These are phyloP conservation scores for Charadrius vociferus DNA, from an alignment of 2,113 vertebrate species.

Conservation along the genomic window DNA sequence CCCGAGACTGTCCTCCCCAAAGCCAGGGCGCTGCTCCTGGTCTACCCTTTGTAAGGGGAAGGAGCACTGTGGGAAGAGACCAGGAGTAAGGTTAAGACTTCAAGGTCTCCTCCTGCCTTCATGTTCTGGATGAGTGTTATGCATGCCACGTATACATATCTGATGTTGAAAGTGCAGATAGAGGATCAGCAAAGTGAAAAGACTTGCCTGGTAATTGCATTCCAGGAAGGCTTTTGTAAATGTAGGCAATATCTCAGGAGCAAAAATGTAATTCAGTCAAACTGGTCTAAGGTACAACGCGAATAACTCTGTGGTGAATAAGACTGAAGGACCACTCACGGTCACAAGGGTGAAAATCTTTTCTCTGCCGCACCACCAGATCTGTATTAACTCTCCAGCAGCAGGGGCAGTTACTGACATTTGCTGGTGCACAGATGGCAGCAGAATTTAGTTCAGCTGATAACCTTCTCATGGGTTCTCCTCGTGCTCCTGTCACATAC, in stretches of 20 bases:
- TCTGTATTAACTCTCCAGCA: not conserved
- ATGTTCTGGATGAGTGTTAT: not conserved
- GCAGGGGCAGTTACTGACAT: not conserved
- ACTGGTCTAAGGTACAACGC: accelerated
- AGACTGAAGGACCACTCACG: not conserved
- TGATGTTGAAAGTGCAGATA: not conserved
- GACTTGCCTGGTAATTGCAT: not conserved
- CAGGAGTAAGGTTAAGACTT: not conserved
- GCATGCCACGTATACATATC: not conserved
- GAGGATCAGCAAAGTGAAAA: not conserved
- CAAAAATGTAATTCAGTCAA: not conserved
- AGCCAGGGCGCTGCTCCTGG: not conserved
- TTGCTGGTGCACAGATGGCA: not conserved
- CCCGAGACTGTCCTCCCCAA: not conserved
- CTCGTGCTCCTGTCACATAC: not conserved
- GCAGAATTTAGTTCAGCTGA: not conserved
- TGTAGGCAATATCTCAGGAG: not conserved
- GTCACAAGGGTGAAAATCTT: not conserved
- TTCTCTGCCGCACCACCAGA: not conserved
- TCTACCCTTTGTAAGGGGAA: not conserved
- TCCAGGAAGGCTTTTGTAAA: not conserved
- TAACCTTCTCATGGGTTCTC: not conserved
- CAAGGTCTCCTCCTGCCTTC: not conserved
- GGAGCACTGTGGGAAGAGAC: not conserved
- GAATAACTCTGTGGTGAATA: not conserved